A percentile compares a stretch with the other conserved stretches of the same genome.
phyloP scores from a whole-genome alignment of 2,113 vertebrate species.

The Sylvilagus bachmani region DNA sequence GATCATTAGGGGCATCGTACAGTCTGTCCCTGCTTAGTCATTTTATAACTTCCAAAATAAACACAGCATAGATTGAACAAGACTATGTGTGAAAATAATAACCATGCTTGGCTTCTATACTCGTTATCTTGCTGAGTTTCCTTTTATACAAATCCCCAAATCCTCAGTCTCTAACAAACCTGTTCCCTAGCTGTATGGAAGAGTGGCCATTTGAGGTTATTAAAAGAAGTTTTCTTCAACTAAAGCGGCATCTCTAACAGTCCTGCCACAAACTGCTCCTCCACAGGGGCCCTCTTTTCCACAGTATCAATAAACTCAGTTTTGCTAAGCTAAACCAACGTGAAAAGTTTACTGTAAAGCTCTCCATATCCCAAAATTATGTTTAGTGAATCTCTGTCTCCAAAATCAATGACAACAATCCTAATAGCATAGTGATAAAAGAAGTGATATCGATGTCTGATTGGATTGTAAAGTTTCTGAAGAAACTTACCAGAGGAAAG shows the following conservation, averaged over 20 bases:
- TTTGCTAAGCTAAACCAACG: conserved; percentile 46
- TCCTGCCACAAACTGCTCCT: neutral
- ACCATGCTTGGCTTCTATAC: neutral
- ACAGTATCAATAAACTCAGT: conserved; percentile 42
- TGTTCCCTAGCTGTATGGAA: neutral
- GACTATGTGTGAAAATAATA: neutral
- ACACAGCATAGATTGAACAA: neutral
- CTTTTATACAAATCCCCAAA: neutral
- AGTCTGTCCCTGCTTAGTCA: neutral
- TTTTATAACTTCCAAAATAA: neutral
- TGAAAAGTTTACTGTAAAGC: conserved; percentile 24
- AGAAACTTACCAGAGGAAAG: neutral
- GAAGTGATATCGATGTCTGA: conserved; percentile 41
- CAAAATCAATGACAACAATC: neutral
- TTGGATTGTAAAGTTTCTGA: conserved; percentile 32
- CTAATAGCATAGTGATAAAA: neutral
- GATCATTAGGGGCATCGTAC: neutral
- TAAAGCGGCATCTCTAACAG: neutral
- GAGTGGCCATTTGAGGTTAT: neutral
- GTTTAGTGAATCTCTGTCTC: neutral
- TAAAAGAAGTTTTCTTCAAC: neutral
- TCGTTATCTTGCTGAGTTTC: neutral
- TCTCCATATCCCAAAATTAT: neutral
- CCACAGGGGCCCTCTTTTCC: neutral
- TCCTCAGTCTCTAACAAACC: neutral